Conservation (phyloP, 2,888 invertebrate genomes). For the Cyrtodaria siliqua region DNA sequence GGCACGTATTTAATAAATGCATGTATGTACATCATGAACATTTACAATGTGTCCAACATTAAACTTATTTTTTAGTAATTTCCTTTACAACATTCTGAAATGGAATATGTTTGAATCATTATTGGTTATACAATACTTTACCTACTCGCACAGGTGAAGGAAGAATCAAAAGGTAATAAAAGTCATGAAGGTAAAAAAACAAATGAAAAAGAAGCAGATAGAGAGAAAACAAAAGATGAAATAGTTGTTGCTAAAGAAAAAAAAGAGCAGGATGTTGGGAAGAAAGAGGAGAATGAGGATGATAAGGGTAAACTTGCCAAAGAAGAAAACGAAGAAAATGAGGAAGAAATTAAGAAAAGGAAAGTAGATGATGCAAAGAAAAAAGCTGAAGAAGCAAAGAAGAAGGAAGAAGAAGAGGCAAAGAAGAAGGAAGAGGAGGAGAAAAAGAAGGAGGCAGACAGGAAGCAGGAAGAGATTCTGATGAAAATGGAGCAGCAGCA, state of each 20-base stretch:
- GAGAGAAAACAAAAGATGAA: slow-evolving; percentile 4
- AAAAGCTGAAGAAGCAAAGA: slow-evolving; percentile 17
- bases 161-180: neutral
- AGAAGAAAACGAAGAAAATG: slow-evolving; percentile 25
- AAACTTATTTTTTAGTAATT: too few species aligned
- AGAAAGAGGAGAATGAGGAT: slow-evolving; percentile 6
- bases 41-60: too few species aligned
- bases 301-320: slow-evolving; percentile 11
- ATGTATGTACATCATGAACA: too few species aligned
- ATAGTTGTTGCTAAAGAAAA: slow-evolving; percentile 8
- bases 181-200: neutral
- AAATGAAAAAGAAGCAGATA: neutral
- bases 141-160: neutral
- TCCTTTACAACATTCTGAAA: too few species aligned
- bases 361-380: slow-evolving; percentile 23
- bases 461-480: slow-evolving; percentile 63
- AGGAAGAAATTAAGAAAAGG: slow-evolving; percentile 1
- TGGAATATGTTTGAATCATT: too few species aligned
- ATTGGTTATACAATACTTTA: too few species aligned
- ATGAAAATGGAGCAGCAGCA: slow-evolving; percentile 79
- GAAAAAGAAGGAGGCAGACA: slow-evolving; percentile 48
- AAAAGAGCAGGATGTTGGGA: neutral
- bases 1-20: too few species aligned
- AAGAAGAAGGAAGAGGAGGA: slow-evolving; percentile 44
- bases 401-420: slow-evolving; percentile 15